A percentile compares a stretch with the other conserved stretches of the same genome.
Evolutionary conservation across 2,797 vertebrate species (phyloP).

Genomic region (Chlorospingus flavigularis): DNA sequence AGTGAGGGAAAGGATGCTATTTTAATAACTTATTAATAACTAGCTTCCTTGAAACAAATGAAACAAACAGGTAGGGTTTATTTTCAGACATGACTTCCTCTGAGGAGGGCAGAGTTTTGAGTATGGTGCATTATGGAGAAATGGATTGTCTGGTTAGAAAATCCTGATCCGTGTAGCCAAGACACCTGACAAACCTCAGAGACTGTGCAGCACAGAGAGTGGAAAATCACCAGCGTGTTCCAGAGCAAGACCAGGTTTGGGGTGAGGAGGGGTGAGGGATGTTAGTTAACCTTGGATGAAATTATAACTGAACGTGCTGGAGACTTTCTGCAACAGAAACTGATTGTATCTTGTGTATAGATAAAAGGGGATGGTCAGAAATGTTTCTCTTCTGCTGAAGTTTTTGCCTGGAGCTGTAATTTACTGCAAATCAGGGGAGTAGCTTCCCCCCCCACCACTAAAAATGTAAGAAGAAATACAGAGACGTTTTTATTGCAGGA

Average conservation of each 20-base stretch:
- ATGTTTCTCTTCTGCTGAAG: neutral
- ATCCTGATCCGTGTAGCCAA: neutral
- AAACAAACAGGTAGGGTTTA: neutral
- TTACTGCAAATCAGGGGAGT: constrained; percentile 3
- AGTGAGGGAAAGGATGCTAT: neutral
- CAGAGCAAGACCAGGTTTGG: neutral
- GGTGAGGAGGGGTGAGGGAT: neutral
- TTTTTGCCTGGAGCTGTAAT: constrained; percentile 29
- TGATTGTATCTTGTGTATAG: constrained; percentile 11
- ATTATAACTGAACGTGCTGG: constrained; percentile 18
- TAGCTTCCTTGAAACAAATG: neutral
- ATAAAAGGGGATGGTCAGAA: constrained; percentile 25
- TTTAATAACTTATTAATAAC: neutral
- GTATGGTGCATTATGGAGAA: neutral
- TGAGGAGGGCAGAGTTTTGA: neutral
- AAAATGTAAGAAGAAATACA: constrained; percentile 34
- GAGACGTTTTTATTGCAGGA: neutral
- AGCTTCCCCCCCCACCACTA: neutral
- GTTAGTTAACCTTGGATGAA: constrained; percentile 31
- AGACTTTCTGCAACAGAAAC: constrained; percentile 16
- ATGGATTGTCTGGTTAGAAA: neutral
- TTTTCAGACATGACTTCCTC: neutral
- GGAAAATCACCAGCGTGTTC: constrained; percentile 29
- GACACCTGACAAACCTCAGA: neutral
- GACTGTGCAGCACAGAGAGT: neutral